phyloP scores from a whole-genome alignment of 2,113 vertebrate genomes.

The Orientallactaga bullata region DNA sequence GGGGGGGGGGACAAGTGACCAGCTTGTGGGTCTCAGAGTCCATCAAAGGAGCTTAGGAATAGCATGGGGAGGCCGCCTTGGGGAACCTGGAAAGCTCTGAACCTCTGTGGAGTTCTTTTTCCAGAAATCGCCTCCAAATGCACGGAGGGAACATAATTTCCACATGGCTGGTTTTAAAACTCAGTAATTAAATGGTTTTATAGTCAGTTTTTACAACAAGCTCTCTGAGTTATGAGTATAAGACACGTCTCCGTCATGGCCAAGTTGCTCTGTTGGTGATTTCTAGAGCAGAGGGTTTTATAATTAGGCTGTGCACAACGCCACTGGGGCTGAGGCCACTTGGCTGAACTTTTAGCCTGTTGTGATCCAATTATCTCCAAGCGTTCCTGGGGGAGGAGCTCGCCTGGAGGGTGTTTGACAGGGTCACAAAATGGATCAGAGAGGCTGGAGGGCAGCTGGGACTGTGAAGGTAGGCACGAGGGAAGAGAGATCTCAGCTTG shows the following conservation, averaged over 20 bases:
- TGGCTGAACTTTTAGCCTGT: background rate
- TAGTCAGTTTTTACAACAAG: constrained; percentile 61
- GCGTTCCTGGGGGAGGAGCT: background rate
- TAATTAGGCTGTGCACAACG: background rate
- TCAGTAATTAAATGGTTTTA: constrained; percentile 73
- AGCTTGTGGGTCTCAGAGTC: accelerated
- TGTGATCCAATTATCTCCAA: background rate
- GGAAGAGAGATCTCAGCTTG: background rate
- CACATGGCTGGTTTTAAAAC: constrained; percentile 68
- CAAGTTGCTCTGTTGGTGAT: background rate
- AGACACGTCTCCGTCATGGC: constrained; percentile 39
- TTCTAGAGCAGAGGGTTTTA: background rate
- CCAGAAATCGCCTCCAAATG: constrained; percentile 48
- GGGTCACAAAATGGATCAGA: background rate
- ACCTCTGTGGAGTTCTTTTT: background rate
- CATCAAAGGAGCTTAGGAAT: accelerated
- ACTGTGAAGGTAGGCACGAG: too few species aligned
- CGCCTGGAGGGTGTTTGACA: too few species aligned
- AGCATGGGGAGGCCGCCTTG: accelerated
- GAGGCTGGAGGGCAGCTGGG: background rate
- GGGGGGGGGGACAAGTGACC: accelerated
- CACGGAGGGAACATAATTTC: constrained; percentile 50
- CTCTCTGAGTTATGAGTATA: constrained; percentile 59
- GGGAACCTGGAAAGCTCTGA: background rate
- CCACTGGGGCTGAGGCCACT: background rate